Base-by-base conservation (phyloP, 2,113 vertebrate species). In the Equus quagga region DNA sequence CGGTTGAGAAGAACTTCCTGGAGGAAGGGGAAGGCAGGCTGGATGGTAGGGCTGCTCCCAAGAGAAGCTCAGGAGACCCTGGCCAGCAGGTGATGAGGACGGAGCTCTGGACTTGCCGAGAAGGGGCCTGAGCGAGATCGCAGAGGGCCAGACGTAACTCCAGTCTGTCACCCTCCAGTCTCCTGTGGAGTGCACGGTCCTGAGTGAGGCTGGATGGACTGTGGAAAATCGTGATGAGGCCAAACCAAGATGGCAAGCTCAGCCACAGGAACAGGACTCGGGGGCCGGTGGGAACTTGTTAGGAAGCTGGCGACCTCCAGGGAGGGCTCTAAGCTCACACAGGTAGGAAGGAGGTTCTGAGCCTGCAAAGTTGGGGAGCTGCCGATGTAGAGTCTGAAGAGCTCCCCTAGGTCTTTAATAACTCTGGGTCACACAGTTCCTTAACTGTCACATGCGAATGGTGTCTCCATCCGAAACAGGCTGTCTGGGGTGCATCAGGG, bases 371-470 rank as follows among this genome's bases (percentile, higher is more conserved):
- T 13, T 49, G 51, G 41, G 49, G 21, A n/a, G 19, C 46, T 90
- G 85, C 80, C 17, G 41, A 51, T 0, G 1, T 5, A 13, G 44
- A 83, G 26, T 46, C 76, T 11, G 64, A 58, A 24, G 46, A 46
- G 33, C 60, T 58, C 33, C 33, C 79, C 28, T 1, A 31, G 60
- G 41, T 56, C 85, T 46, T 26, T 10, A 17, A 8, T 6, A 26
- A 2, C 58, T 7, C 36, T 3, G 24, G 2, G 60, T 19, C 13
- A 0, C 14, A 0, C 4, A 2, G 6, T 24, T 28, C 6, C 41
- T 78, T 3, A 3, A 28, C 6, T 15, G 36, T 62, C 82, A 13
- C 0, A 0, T 2, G 44, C 6, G 13, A 49, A 58, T 54, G 2
- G 36, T 33, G 36, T 75, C 91, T 88, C 73, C n/a, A 4, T 8